Conservation (phyloP, 2,113 vertebrate species). For the Engystomops pustulosus region DNA sequence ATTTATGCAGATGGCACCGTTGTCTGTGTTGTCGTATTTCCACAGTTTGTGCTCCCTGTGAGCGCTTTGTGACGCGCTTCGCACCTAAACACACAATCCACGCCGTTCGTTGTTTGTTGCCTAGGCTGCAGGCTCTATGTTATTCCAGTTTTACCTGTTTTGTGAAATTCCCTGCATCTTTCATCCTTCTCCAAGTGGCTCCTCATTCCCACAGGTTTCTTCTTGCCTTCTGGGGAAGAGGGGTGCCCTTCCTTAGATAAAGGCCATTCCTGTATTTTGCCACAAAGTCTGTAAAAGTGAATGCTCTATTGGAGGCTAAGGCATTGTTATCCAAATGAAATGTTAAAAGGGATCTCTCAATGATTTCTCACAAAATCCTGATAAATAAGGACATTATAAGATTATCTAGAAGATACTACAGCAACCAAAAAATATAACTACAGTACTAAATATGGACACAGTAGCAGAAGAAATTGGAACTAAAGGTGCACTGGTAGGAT, state of each 20-base stretch:
- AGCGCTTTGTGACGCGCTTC: not conserved
- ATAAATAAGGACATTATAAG: too few species aligned
- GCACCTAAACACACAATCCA: not conserved
- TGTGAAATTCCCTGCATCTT: not conserved
- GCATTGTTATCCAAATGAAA: too few species aligned
- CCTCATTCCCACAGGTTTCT: not conserved
- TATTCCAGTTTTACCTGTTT: conserved; percentile 6
- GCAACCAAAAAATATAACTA: too few species aligned
- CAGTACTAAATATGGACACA: too few species aligned
- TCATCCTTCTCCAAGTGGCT: not conserved
- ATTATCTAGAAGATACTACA: too few species aligned
- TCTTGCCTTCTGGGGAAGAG: not conserved
- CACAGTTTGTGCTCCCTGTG: conserved; percentile 21
- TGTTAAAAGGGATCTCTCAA: too few species aligned
- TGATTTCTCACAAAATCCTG: too few species aligned
- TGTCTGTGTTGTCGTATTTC: conserved; percentile 31
- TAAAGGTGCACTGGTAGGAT: too few species aligned
- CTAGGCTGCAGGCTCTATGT: not conserved
- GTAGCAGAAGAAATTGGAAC: too few species aligned
- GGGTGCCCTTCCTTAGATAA: not conserved
- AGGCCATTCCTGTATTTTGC: too few species aligned
- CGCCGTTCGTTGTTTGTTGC: not conserved
- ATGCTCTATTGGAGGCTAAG: too few species aligned
- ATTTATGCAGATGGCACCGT: not conserved
- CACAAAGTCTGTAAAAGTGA: too few species aligned